Base-by-base conservation (phyloP, 2,888 invertebrate genomes). In the Ypsolopha scabrella region DNA sequence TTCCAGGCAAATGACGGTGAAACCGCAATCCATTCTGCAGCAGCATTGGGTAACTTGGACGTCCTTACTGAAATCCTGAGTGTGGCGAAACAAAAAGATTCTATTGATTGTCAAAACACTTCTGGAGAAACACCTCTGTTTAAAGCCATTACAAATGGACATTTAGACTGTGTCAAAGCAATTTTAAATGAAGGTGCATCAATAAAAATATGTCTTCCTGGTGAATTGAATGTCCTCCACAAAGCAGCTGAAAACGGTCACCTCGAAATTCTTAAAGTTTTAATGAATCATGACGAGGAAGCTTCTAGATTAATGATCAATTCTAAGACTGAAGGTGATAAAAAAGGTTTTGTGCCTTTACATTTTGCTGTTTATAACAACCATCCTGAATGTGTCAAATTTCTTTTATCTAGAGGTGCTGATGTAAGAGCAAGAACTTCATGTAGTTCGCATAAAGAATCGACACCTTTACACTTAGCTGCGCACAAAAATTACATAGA, bases 281-380 rank as follows among this genome's bases (percentile, higher is more conserved):
- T 91, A 44, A 61, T 91, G 35, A 75, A 79, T 62, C 63, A 79
- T 63, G 65, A 88, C 63, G 66, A 82, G 68, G 56, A 64, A 13
- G 59, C 79, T 3, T 71, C 80, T 1, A 56, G 61, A 51, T 55
- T 53, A 6, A 67, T 80, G 62, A 67, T 83, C 6, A 75, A 82
- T 56, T 59, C 68, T 6, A 44, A 79, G 55, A 72, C 81, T 51
- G 73, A 72, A 48, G 75, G 78, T 41, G 74, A 71, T 10, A 74
- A 65, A 56, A 71, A 75, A 59, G 88, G 87, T 4, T 80, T 85
- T 55, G 87, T 86, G 4, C 86, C 88, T 3, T 66, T 88, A 57
- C 88, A 88, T 64, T 72, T 88, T 48, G 91, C 91, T 51, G 89
- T 89, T 6, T 72, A 73, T 8, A 80, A 86, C 56, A 89, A 90